phyloP scores from a whole-genome alignment of 1,140 invertebrate genomes.

The Brachionus koreanus region DNA sequence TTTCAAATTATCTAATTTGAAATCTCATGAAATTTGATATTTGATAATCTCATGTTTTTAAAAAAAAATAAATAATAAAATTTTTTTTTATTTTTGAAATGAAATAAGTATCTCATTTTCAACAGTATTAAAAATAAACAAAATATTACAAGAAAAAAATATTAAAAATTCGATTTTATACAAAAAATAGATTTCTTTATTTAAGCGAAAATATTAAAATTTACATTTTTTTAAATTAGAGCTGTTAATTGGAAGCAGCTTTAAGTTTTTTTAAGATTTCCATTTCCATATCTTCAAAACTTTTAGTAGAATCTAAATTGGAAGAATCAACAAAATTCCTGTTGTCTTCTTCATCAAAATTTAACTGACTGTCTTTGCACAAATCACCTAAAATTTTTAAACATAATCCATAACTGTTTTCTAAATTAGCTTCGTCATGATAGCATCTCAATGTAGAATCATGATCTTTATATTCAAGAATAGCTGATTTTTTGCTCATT shows the following conservation, averaged over 20 bases:
- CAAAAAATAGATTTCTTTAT: too few species aligned
- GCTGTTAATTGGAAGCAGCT: background rate
- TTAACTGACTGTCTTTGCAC: background rate
- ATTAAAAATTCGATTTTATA: background rate
- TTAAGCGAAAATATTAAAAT: background rate
- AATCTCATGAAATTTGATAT: too few species aligned
- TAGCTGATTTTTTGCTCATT: constrained; percentile 31
- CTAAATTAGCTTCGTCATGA: constrained; percentile 1
- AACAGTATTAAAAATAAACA: too few species aligned
- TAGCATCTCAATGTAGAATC: background rate
- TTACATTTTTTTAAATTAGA: background rate
- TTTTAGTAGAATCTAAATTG: background rate
- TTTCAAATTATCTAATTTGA: too few species aligned
- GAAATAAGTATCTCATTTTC: too few species aligned
- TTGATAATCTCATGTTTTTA: too few species aligned
- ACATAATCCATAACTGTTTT: background rate
- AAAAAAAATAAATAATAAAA: too few species aligned
- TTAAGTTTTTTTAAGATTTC: constrained; percentile 30
- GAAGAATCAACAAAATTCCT: background rate
- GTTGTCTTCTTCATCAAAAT: background rate
- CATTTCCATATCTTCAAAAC: constrained; percentile 39
- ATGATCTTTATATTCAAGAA: constrained; percentile 26
- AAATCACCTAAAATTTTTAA: background rate
- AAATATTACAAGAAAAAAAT: background rate
- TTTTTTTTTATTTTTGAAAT: too few species aligned